Percentiles rank a stretch among this genome's conserved stretches.
These are phyloP conservation scores for Tenthredo notha DNA, from an alignment of 2,888 invertebrate species.

Conservation along the genomic window DNA sequence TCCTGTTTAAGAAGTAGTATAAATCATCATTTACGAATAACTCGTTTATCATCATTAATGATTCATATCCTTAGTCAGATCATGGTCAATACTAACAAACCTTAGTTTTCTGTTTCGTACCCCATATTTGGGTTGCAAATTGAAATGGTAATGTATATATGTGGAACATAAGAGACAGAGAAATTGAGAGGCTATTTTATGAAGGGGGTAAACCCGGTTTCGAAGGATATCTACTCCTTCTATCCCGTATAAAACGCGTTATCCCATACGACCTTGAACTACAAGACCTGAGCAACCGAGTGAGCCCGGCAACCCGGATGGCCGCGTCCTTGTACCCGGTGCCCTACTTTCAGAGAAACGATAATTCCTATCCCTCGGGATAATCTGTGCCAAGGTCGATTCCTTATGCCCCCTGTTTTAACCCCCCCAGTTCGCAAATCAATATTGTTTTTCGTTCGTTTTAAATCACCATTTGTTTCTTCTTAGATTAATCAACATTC, in stretches of 20 bases:
- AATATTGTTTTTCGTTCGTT: neutral
- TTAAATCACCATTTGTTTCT: neutral
- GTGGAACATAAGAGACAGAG: neutral
- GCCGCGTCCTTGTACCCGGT: constrained; percentile 73
- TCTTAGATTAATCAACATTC: neutral
- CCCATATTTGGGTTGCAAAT: neutral
- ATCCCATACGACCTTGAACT: constrained; percentile 29
- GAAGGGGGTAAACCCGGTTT: neutral
- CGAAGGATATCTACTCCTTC: neutral
- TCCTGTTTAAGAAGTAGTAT: neutral
- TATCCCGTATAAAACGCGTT: neutral
- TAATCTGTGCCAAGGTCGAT: constrained; percentile 43
- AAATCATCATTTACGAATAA: neutral
- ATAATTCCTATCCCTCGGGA: constrained; percentile 44
- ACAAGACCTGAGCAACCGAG: neutral
- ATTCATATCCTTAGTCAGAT: neutral
- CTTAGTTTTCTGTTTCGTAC: neutral
- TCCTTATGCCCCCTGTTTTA: neutral
- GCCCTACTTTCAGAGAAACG: constrained; percentile 70
- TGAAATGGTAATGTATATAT: neutral
- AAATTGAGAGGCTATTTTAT: neutral
- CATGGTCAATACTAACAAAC: neutral
- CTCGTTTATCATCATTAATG: neutral
- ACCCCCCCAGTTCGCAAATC: neutral
- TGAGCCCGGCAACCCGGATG: constrained; percentile 70